Conservation (phyloP, 2,888 invertebrate species). For the Sesamia inferens region DNA sequence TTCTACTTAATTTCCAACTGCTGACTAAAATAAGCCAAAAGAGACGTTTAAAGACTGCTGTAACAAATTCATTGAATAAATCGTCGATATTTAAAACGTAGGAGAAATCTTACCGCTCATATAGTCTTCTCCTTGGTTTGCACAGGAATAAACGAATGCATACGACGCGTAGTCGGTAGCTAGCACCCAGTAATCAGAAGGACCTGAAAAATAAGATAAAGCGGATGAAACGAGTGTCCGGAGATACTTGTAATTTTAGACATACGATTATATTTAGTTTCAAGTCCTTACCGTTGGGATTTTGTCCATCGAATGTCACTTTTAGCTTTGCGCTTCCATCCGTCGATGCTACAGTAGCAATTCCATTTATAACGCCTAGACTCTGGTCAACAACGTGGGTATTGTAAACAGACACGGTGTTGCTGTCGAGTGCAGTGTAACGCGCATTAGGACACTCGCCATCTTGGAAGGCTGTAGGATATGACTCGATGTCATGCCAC, state of each 20-base stretch:
- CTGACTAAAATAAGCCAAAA: slow-evolving; percentile 60
- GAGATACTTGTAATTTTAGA: too few relatives aligned
- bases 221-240: not conserved
- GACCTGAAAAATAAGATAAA: slow-evolving; percentile 46
- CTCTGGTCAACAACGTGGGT: slow-evolving; percentile 71
- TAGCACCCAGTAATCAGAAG: slow-evolving; percentile 71
- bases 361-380: slow-evolving; percentile 67
- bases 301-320: slow-evolving; percentile 90
- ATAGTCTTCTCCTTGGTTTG: slow-evolving; percentile 75
- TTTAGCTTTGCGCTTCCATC: slow-evolving; percentile 90
- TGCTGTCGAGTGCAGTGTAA: slow-evolving; percentile 62
- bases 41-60: not conserved
- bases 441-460: slow-evolving; percentile 74
- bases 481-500: slow-evolving; percentile 76
- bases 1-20: slow-evolving; percentile 82
- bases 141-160: slow-evolving; percentile 91
- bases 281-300: slow-evolving; percentile 56
- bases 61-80: not conserved
- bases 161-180: slow-evolving; percentile 90
- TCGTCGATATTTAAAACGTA: not conserved
- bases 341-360: slow-evolving; percentile 73
- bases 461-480: slow-evolving; percentile 71
- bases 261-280: not conserved
- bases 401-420: slow-evolving; percentile 57
- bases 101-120: slow-evolving; percentile 46